Percentiles rank a stretch among this genome's conserved stretches.
These are phyloP conservation scores for Leptogaster cylindrica DNA, from an alignment of 2,888 invertebrate species.

Conservation along the genomic window DNA sequence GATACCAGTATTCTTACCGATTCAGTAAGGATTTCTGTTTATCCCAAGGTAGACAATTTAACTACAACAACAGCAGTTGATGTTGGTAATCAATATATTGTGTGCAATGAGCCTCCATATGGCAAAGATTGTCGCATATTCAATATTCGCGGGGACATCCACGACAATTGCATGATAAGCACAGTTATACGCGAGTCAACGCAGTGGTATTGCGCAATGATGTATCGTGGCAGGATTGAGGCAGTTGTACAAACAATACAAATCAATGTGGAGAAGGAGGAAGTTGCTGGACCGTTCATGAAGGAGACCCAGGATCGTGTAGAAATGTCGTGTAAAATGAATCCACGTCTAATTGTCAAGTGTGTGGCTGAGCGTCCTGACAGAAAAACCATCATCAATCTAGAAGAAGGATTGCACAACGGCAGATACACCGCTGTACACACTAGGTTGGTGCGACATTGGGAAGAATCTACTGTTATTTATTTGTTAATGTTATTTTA, in stretches of 20 bases:
- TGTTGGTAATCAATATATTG: not conserved
- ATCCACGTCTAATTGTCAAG: constrained; percentile 43
- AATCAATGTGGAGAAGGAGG: constrained; percentile 43
- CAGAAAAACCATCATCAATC: constrained; percentile 48
- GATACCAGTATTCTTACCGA: not conserved
- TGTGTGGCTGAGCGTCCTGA: constrained; percentile 52
- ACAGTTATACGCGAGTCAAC: constrained; percentile 34
- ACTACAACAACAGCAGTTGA: not conserved
- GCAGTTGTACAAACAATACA: constrained; percentile 50
- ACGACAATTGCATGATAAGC: not conserved
- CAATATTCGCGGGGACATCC: not conserved
- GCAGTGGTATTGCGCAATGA: constrained; percentile 50
- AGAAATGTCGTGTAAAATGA: no score
- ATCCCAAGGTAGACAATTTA: not conserved
- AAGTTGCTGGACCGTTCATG: no score
- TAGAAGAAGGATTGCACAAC: constrained; percentile 51
- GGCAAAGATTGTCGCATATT: constrained; percentile 50
- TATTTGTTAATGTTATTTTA: not conserved
- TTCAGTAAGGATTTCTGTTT: no score
- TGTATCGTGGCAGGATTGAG: constrained; percentile 51
- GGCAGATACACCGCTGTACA: constrained; percentile 51
- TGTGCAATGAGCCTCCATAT: not conserved
- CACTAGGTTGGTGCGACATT: constrained; percentile 50
- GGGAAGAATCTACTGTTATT: not conserved
- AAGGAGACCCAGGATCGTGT: no score